Percentiles rank a stretch among this genome's conserved stretches.
phyloP scores from a whole-genome alignment of 1,140 invertebrate genomes.

The Cheumatopsyche charites region DNA sequence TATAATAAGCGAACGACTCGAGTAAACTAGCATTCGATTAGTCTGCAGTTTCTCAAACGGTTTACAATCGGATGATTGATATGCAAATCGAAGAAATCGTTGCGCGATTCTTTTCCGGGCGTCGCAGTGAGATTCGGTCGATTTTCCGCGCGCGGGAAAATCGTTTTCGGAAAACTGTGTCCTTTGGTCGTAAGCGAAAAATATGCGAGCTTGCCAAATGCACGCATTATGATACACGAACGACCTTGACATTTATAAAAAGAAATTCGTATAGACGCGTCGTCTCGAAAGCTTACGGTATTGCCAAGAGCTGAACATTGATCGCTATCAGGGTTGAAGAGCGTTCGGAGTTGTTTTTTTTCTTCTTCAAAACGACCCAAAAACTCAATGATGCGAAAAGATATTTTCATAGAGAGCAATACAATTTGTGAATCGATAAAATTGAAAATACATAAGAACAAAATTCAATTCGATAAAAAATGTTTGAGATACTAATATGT shows the following conservation, averaged over 20 bases:
- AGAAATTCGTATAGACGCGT: slow-evolving; percentile 4
- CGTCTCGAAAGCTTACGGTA: background rate
- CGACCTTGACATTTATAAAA: slow-evolving; percentile 26
- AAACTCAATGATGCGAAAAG: no score
- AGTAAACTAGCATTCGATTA: background rate
- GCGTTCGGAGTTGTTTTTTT: no score
- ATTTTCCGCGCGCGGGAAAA: no score
- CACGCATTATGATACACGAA: slow-evolving; percentile 20
- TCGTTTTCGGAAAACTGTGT: background rate
- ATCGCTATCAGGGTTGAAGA: slow-evolving; percentile 1
- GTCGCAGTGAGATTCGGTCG: no score
- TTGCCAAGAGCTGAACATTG: slow-evolving; percentile 1
- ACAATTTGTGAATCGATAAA: no score
- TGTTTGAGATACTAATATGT: no score
- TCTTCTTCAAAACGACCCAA: no score
- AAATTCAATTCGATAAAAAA: no score
- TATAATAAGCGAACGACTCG: background rate
- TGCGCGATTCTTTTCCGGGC: no score
- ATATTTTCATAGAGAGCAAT: no score
- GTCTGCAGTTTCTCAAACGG: background rate
- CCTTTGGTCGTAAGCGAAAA: slow-evolving; percentile 26
- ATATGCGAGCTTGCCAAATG: slow-evolving; percentile 14
- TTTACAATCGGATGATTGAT: background rate
- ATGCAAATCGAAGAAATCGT: no score
- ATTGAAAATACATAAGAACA: no score